phyloP scores from a whole-genome alignment of 2,797 vertebrate species.

The Melanotaenia nigrans region DNA sequence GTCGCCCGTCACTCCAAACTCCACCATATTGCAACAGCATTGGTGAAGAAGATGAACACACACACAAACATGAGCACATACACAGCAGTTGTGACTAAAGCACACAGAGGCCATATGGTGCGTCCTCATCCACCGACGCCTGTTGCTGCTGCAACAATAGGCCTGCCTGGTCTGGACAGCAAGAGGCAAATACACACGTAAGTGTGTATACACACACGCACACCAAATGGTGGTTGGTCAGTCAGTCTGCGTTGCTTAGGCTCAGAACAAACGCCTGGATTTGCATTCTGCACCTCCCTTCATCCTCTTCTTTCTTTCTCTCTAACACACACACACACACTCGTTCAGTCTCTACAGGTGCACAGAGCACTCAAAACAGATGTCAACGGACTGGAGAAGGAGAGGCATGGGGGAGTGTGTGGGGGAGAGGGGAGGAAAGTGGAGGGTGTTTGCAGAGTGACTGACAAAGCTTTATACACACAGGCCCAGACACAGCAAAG shows the following conservation, averaged over 20 bases:
- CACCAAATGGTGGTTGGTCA: slow-evolving; percentile 88
- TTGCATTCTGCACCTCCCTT: slow-evolving; percentile 83
- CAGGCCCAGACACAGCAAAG: slow-evolving; percentile 81
- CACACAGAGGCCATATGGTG: slow-evolving; percentile 97
- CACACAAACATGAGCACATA: slow-evolving; percentile 77
- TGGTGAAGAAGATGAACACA: slow-evolving; percentile 85
- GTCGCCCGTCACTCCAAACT: slow-evolving; percentile 79
- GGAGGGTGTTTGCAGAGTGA: slow-evolving; percentile 86
- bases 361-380: slow-evolving; percentile 93
- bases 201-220: slow-evolving; percentile 52
- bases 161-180: slow-evolving; percentile 80
- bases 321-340: slow-evolving; percentile 54
- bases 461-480: slow-evolving; percentile 80
- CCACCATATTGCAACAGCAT: slow-evolving; percentile 88
- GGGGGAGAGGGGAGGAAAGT: slow-evolving; percentile 31
- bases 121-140: slow-evolving; percentile 88
- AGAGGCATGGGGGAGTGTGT: slow-evolving; percentile 20
- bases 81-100: slow-evolving; percentile 87
- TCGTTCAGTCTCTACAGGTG: slow-evolving; percentile 88
- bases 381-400: slow-evolving; percentile 87
- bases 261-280: slow-evolving; percentile 82
- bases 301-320: slow-evolving; percentile 8
- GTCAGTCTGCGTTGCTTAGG: slow-evolving; percentile 71
- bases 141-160: slow-evolving; percentile 96
- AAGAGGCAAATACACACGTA: slow-evolving; percentile 77